Base-by-base conservation (phyloP, 2,797 vertebrate genomes). In the Cyprinodon diabolis region DNA sequence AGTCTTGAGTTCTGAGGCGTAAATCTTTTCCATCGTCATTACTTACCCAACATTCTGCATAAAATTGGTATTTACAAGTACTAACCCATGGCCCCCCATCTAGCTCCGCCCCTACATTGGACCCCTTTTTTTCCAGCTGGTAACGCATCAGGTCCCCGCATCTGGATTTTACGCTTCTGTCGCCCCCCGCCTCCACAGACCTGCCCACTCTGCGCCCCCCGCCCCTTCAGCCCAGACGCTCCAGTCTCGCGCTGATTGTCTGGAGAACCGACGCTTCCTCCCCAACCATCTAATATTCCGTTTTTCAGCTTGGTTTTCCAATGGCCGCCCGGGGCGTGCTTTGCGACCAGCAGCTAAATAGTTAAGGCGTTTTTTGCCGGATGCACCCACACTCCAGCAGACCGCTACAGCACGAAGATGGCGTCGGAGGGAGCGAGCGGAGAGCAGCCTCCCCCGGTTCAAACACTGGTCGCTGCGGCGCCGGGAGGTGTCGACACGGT, bases 401-500 rank as follows among this genome's bases (percentile, higher is more conserved):
- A 94, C 95, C 95, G 89, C 95, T 91, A 91, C 94, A 92, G 95
- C 83, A 95, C 94, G 95, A 98, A 98, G 96, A 98, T 97, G 97
- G 97, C 97, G 97, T 97, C 97, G 92, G 96, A 97, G 92, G 95
- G 96, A 94, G 94, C 95, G 89, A 96, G 95, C 94, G 94, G 96
- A 93, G 96, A 97, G 94, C 95, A 92, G 93, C 95, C 95, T 94
- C 94, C 94, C 82, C 93, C 94, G 92, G 90, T 93, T 81, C 94
- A 94, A 77, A 91, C 93, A 67, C 91, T 95, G 90, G 87, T 93
- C n/a, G 82, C 94, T 84, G 88, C 94, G 83, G 92, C 87, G 85
- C 90, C 92, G 80, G 94, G 93, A 69, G 87, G 89, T 56, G 84
- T 95, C 72, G 95, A 95, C 87, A 86, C 93, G 95, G 95, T 96